Base-by-base conservation (phyloP, 30 jellyfish, hydroid and myxozoan genomes). In the Aurelia coerulea region DNA sequence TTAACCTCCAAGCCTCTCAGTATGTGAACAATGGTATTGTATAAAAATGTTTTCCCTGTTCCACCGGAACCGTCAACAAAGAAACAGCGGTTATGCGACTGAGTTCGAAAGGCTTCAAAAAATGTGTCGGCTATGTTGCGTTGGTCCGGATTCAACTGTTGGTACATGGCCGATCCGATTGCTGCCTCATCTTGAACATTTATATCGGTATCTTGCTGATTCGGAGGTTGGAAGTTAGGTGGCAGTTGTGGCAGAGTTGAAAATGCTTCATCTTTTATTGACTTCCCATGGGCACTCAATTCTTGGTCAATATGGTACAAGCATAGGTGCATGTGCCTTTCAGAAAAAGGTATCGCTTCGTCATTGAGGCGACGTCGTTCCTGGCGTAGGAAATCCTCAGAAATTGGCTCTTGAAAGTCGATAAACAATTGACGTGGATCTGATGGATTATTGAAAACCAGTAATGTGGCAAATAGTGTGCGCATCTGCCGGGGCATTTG, bases 31-130 rank as follows among this genome's bases (percentile, higher is more conserved):
- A 71, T 10, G 10, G 81, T 34, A 34, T 71, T 71, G 41, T 65
- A 68, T 62, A 89, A 59, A 76, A 77, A 87, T 13, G 96, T 87
- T 69, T 87, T 87, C n/a, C 92, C 92, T 33, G 88, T 46, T 35
- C 92, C 92, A 9, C 79, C 92, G 0, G 85, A 62, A 12, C 88
- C 88, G 58, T 75, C 86, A 75, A 50, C 16, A 75, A 75, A 35
- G 60, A 14, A 71, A 34, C 85, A 74, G 74, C 31, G 53, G 15
- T 79, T 66, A 0, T 79, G 46, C 10, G 81, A 34, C 5, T 37
- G 23, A 7, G 66, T 34, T 63, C 17, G 31, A 10, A 79, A 32
- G 12, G 90, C 90, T 19, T 62, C 19, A 70, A 62, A 35, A 34
- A 79, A 33, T 62, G 90, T 79, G 39, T 79, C 50, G 34, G 60